Evolutionary conservation across 2,113 vertebrate species (phyloP).

Genomic region (Progne subis): DNA sequence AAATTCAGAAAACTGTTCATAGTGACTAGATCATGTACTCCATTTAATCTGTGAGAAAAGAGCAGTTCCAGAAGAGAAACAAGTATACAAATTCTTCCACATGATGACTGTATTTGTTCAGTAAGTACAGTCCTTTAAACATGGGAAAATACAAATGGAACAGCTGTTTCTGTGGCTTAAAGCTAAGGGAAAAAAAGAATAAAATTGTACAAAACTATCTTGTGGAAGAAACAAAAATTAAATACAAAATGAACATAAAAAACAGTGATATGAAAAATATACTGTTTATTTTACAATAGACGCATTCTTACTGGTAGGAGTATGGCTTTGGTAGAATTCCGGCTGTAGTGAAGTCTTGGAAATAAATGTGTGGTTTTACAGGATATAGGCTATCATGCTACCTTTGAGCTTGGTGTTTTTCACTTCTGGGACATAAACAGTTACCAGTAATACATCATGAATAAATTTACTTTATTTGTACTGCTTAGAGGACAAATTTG

Average conservation of each 20-base stretch:
- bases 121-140: neutral
- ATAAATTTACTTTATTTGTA: conserved; percentile 60
- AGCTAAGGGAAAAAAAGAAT: neutral
- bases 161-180: neutral
- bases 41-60: neutral
- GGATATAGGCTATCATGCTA: neutral
- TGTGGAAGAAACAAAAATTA: conserved; percentile 1
- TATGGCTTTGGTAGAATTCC: neutral
- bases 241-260: neutral
- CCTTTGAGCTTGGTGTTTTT: conserved; percentile 47
- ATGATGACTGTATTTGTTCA: neutral
- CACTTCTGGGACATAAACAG: conserved; percentile 33
- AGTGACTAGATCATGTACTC: neutral
- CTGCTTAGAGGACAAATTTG: conserved; percentile 45
- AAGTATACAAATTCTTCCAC: neutral
- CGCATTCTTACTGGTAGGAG: conserved; percentile 17
- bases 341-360: conserved; percentile 13
- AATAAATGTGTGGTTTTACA: conserved; percentile 30
- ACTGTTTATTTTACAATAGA: conserved; percentile 20
- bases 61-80: neutral
- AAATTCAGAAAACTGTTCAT: neutral
- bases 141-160: neutral
- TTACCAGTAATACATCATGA: conserved; percentile 10
- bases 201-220: neutral
- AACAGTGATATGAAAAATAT: neutral